These are phyloP conservation scores for Orthosia gracilis DNA, from an alignment of 2,888 invertebrate species.

Conservation along the genomic window DNA sequence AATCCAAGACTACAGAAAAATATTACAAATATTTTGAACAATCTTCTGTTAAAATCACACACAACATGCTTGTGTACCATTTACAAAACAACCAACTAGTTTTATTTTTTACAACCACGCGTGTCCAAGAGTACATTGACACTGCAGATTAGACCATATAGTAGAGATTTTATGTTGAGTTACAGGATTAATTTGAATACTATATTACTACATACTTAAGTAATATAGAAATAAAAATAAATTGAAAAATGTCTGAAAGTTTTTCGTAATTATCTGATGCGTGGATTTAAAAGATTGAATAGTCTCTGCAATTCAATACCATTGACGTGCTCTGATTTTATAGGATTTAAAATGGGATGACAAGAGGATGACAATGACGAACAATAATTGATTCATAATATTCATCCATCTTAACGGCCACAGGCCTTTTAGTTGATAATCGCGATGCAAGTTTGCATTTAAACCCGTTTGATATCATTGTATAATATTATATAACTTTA, in stretches of 20 bases:
- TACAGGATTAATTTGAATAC: conserved; percentile 10
- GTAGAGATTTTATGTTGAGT: not conserved
- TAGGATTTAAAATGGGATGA: too few species aligned
- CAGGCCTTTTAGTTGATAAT: not conserved
- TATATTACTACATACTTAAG: not conserved
- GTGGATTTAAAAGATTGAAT: not conserved
- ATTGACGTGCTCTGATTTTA: too few species aligned
- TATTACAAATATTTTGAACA: not conserved
- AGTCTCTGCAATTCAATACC: too few species aligned
- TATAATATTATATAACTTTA: too few species aligned
- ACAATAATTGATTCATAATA: not conserved
- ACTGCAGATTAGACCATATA: not conserved
- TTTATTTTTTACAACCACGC: conserved; percentile 10
- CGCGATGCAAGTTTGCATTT: not conserved
- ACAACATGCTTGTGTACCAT: too few species aligned
- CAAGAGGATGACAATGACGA: not conserved
- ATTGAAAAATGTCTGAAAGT: conserved; percentile 7
- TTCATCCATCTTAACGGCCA: not conserved
- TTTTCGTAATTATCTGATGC: not conserved
- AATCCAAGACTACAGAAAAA: not conserved
- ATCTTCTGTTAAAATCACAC: not conserved
- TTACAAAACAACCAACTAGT: too few species aligned
- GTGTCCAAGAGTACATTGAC: not conserved
- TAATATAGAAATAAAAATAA: conserved; percentile 1
- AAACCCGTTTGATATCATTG: too few species aligned